Percentiles rank a stretch among this genome's conserved stretches.
Conservation (phyloP, 1,140 invertebrate genomes). For the Drepana arcuata region DNA sequence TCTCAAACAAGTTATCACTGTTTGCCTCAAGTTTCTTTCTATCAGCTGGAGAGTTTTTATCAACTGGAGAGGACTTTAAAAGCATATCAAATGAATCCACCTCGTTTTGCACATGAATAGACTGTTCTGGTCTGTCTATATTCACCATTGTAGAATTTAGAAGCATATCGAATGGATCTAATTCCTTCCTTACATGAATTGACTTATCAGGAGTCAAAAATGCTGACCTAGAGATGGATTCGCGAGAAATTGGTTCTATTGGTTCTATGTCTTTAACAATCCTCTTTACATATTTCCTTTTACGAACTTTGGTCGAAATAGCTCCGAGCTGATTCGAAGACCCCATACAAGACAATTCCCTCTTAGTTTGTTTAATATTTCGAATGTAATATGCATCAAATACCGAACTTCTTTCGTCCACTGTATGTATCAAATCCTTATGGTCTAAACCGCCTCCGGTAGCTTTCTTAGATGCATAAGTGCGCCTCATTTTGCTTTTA, state of each 20-base stretch:
- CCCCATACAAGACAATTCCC: conserved; percentile 44
- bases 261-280: conserved; percentile 28
- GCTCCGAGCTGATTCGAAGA: conserved; percentile 24
- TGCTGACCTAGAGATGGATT: conserved; percentile 19
- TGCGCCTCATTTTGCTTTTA: conserved; percentile 45
- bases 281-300: conserved; percentile 54
- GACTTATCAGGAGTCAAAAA: conserved; percentile 59
- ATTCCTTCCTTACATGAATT: conserved; percentile 43
- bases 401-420: conserved; percentile 42
- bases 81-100: conserved; percentile 11
- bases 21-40: too few species aligned
- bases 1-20: too few species aligned
- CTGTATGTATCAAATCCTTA: conserved; percentile 32
- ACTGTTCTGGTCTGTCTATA: conserved; percentile 2
- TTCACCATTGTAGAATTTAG: conserved; percentile 32
- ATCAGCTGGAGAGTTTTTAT: too few species aligned
- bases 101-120: conserved; percentile 7
- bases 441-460: conserved; percentile 35
- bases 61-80: too few species aligned
- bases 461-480: conserved; percentile 60
- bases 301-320: conserved; percentile 40
- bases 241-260: conserved; percentile 13
- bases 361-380: conserved; percentile 59
- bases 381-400: conserved; percentile 61
- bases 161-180: conserved; percentile 50